Percentiles rank a stretch among this genome's conserved stretches.
These are phyloP conservation scores for Nematostella vectensis DNA, from an alignment of 92 coral and sea anemone genomes.

Conservation along the genomic window DNA sequence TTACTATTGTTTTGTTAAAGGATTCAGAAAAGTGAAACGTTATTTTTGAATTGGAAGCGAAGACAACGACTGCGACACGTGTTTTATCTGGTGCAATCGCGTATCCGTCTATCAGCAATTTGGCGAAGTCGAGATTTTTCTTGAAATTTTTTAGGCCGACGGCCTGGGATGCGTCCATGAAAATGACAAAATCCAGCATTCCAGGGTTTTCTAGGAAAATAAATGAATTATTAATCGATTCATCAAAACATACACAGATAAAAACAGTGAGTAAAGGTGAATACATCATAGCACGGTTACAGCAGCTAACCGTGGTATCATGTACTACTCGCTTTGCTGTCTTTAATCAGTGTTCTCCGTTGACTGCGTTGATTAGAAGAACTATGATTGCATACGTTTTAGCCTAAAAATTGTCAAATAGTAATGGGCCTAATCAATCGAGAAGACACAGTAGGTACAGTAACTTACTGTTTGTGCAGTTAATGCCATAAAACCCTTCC, in stretches of 20 bases:
- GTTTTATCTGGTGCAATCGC: conserved; percentile 1
- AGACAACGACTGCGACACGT: conserved; percentile 15
- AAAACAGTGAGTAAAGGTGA: too few species aligned
- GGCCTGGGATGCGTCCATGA: conserved; percentile 16
- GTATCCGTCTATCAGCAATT: conserved; percentile 1
- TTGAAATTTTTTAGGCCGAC: conserved; percentile 5
- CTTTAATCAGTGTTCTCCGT: too few species aligned
- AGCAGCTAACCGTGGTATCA: too few species aligned
- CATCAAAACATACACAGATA: too few species aligned
- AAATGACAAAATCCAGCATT: conserved; percentile 11
- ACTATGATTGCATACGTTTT: too few species aligned
- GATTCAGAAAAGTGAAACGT: conserved; percentile 2
- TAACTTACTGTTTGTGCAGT: conserved; percentile 9
- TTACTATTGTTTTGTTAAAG: not conserved
- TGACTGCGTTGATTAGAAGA: too few species aligned
- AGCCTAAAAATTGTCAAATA: too few species aligned
- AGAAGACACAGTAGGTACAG: too few species aligned
- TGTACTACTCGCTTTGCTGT: too few species aligned
- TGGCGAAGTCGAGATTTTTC: conserved; percentile 4
- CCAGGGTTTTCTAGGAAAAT: not conserved
- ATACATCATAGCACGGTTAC: too few species aligned
- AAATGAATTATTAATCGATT: too few species aligned
- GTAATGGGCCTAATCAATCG: too few species aligned
- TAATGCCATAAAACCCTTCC: conserved; percentile 9
- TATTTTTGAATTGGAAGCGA: conserved; percentile 6